Percentiles rank a stretch among this genome's conserved stretches.
These are phyloP conservation scores for Linepithema humile DNA, from an alignment of 1,140 invertebrate genomes.

Conservation along the genomic window DNA sequence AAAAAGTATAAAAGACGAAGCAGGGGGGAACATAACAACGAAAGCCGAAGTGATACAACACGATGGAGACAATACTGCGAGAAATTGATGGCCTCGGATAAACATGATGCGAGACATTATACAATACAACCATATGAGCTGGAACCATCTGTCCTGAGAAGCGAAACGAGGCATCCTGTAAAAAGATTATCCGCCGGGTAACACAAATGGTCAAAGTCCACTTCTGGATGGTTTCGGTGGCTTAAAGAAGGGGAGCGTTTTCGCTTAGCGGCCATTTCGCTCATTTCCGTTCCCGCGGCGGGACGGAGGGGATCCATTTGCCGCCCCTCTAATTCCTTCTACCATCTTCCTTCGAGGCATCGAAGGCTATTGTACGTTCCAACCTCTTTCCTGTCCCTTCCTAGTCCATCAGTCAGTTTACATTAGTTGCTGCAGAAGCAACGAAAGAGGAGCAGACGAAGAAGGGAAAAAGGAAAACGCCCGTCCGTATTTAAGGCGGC, in stretches of 20 bases:
- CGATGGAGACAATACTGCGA: no score
- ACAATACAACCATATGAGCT: no score
- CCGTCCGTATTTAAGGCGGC: conserved; percentile 74
- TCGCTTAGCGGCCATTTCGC: conserved; percentile 83
- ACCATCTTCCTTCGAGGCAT: conserved; percentile 75
- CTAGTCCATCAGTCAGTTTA: conserved; percentile 78
- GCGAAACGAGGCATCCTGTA: no score
- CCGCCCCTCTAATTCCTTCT: conserved; percentile 64
- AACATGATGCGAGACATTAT: no score
- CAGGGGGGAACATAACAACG: no score
- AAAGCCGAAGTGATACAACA: no score
- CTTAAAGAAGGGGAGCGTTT: conserved; percentile 81
- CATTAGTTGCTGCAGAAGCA: conserved; percentile 71
- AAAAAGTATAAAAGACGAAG: no score
- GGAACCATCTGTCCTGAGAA: no score
- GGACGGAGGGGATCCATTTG: conserved; percentile 82
- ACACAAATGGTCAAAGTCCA: conserved; percentile 59
- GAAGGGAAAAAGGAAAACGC: conserved; percentile 45
- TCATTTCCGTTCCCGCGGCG: conserved; percentile 81
- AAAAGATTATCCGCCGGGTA: no score
- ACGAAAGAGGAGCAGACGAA: not conserved
- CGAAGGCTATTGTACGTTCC: conserved; percentile 78
- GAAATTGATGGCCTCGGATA: no score
- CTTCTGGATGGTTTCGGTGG: conserved; percentile 67
- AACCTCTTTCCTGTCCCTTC: conserved; percentile 66